A percentile compares a stretch with the other conserved stretches of the same genome.
Evolutionary conservation across 2,797 vertebrate species (phyloP).

Genomic region (Steatocranus sp.): DNA sequence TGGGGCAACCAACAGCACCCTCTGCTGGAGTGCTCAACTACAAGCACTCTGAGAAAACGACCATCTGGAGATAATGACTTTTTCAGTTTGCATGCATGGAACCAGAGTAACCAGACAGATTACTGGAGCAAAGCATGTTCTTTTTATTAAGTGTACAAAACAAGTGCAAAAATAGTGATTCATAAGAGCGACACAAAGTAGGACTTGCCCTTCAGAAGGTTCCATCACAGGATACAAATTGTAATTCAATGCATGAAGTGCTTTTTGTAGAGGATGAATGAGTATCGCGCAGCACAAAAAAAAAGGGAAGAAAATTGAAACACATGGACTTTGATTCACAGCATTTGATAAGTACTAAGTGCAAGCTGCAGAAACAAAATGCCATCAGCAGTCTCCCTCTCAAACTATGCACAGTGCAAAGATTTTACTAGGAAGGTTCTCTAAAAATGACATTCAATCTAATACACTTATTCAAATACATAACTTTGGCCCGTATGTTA

Average conservation of each 20-base stretch:
- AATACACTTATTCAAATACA: conserved; percentile 52
- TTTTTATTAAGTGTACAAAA: conserved; percentile 83
- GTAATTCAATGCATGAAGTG: conserved; percentile 56
- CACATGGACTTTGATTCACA: conserved; percentile 59
- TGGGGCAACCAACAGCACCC: neutral
- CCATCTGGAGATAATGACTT: neutral
- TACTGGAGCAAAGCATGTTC: conserved; percentile 69
- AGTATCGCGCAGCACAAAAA: conserved; percentile 40
- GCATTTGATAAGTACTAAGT: conserved; percentile 61
- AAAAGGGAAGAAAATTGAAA: conserved; percentile 8
- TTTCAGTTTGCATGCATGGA: neutral
- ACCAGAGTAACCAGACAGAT: neutral
- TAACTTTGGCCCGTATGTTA: conserved; percentile 57
- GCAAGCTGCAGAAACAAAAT: conserved; percentile 57
- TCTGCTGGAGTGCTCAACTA: conserved; percentile 28
- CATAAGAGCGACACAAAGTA: conserved; percentile 70
- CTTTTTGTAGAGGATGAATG: conserved; percentile 41
- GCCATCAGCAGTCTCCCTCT: conserved; percentile 49
- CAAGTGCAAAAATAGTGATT: conserved; percentile 79
- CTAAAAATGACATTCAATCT: conserved; percentile 49
- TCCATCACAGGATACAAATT: conserved; percentile 58
- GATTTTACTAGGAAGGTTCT: conserved; percentile 40
- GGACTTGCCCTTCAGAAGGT: conserved; percentile 58
- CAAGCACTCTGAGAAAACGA: neutral
- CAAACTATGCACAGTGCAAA: conserved; percentile 55